These are phyloP conservation scores for Cenopis cana DNA, from an alignment of 2,888 invertebrate species.

Conservation along the genomic window DNA sequence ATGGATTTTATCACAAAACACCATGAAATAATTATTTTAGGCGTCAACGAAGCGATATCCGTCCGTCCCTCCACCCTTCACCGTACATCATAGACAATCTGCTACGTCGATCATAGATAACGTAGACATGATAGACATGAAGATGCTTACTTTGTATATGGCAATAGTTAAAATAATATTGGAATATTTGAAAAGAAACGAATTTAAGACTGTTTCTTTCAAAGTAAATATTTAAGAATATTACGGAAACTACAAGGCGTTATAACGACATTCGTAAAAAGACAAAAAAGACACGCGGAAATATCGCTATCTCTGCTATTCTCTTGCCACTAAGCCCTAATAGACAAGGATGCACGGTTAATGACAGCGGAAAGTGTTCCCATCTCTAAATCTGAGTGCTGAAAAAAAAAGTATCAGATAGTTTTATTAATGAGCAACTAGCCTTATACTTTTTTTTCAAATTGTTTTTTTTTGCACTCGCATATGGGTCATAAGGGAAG, in stretches of 20 bases:
- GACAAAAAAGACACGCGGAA: not conserved
- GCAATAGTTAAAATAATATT: conserved; percentile 6
- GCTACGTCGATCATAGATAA: conserved; percentile 63
- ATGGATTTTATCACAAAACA: conserved; percentile 71
- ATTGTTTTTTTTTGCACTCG: too few relatives aligned
- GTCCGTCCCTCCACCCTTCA: conserved; percentile 77
- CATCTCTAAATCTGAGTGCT: not conserved
- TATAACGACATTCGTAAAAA: not conserved
- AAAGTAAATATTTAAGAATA: not conserved
- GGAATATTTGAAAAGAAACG: not conserved
- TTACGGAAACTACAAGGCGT: not conserved
- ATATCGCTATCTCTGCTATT: not conserved
- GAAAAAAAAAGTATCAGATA: not conserved
- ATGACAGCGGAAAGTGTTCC: conserved; percentile 19
- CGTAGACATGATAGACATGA: conserved; percentile 22
- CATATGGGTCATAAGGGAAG: too few relatives aligned
- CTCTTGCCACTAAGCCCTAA: not conserved
- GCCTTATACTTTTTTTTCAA: not conserved
- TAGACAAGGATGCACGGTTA: conserved; percentile 8
- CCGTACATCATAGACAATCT: conserved; percentile 62
- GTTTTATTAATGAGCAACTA: not conserved
- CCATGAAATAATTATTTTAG: conserved; percentile 67
- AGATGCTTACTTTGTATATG: conserved; percentile 5
- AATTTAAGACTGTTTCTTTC: not conserved
- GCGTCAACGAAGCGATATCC: conserved; percentile 81